Base-by-base conservation (phyloP, 1,140 invertebrate species). In the Diprion similis region DNA sequence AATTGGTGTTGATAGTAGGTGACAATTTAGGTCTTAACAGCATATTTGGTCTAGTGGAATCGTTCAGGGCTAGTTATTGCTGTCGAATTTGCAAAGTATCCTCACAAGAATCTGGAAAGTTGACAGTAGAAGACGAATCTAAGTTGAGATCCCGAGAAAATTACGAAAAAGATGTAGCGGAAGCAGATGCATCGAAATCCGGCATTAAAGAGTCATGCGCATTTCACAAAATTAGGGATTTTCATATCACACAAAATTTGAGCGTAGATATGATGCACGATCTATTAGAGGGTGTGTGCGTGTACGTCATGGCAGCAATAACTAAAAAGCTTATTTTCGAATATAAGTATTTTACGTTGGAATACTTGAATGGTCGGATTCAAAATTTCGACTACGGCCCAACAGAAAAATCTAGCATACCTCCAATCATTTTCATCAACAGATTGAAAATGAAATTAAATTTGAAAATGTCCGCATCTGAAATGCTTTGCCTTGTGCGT, bases 81-180 rank as follows among this genome's bases (percentile, higher is more conserved):
- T 84, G 80, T 71, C 65, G 77, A 70, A 77, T 82, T 77, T 83
- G 82, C 70, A 76, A 72, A 73, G 68, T 65, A 67, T n/a, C n/a
- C n/a, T n/a, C n/a, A 18, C 17, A 11, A 79, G 77, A 47, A n/a
- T n/a, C n/a, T n/a, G n/a, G n/a, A n/a, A n/a, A n/a, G n/a, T 51
- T 51, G 48, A 51, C 48, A 51, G 10, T 10, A 10, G 48, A 51
- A 51, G 10, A 10, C 15, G 48, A 10, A 51, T 10, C 10, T 10
- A 10, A 15, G 48, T 51, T 51, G 10, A 10, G 48, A 10, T 10
- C 10, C 15, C 10, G 48, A 51, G 10, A 10, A 51, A 51, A 51
- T 51, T 51, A 51, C 15, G 48, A 51, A 51, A 15, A 51, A 10
- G 48, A 51, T 51, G 48, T 51, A 15, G 10, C 10, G 15, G 15